phyloP scores from a whole-genome alignment of 2,797 vertebrate species.

The Eulemur coronatus region DNA sequence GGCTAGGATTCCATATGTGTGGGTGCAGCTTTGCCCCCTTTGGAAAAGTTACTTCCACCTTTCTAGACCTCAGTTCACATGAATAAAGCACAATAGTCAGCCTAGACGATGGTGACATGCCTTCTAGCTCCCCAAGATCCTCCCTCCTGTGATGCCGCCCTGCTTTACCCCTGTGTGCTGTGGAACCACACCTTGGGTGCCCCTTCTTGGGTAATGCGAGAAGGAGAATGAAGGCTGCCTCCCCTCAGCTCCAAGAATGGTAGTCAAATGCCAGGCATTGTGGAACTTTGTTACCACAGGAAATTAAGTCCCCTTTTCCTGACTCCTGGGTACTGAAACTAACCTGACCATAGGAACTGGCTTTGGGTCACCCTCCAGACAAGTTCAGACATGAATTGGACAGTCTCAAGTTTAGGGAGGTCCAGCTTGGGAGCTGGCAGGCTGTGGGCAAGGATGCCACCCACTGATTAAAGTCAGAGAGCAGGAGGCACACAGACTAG shows the following conservation, averaged over 20 bases:
- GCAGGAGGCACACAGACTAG: not conserved
- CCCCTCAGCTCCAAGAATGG: not conserved
- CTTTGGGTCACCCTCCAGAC: not conserved
- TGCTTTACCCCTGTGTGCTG: accelerated
- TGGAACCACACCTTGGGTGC: not conserved
- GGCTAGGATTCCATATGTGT: not conserved
- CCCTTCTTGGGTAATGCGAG: not conserved
- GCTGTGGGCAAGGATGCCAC: not conserved
- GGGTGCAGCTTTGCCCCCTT: not conserved
- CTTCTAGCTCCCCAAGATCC: not conserved
- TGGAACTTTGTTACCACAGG: not conserved
- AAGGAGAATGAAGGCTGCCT: not conserved
- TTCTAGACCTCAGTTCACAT: not conserved
- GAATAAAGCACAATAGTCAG: not conserved
- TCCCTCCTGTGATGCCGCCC: not conserved
- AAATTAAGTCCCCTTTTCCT: not conserved
- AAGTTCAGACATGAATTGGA: not conserved
- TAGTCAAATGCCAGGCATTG: not conserved
- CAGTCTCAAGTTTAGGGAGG: not conserved
- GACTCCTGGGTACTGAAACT: not conserved
- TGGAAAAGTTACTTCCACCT: not conserved
- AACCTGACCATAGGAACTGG: not conserved
- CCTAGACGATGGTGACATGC: not conserved
- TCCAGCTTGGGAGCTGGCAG: not conserved
- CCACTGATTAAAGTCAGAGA: not conserved